Base-by-base conservation (phyloP, 2,888 invertebrate genomes). In the Temnothorax unifasciatus region DNA sequence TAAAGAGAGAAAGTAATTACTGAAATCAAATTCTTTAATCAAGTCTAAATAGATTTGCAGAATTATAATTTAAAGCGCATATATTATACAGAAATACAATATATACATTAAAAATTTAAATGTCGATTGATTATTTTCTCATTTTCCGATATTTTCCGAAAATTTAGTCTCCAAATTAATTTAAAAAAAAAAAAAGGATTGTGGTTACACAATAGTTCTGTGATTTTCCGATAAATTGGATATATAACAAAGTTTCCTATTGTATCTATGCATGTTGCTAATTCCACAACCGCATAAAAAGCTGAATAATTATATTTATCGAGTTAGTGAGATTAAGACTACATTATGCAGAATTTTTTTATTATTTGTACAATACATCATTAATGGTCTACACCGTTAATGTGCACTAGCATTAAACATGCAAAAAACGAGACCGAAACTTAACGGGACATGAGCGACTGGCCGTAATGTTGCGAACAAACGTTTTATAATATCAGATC, bases 381-480 rank as follows among this genome's bases (percentile, higher is more conserved):
- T 52, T 34, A 41, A 34, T 54, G 41, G 13, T 18, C 50, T 71
- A 54, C 15, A 18, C 79, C 73, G 38, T 81, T 81, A 71, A 81
- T 54, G 18, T 38, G 5, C 47, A 18, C 34, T 54, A 34, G 38
- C 25, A 25, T 59, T 18, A 13, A 47, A 13, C 25, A 41, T n/a
- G 44, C 57, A 38, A 79, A 59, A 73, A 21, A 59, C 13, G 38
- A 71, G 38, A 59, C 29, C 11, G 6, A 57, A 57, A 9, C 38
- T 59, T 71, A 81, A 81, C 79, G 79, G 73, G 25, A 71, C 34
- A 71, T 2, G 41, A 69, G 34, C 44, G 15, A 79, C 21, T 34
- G 25, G 59, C 38, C 73, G 47, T 34, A 61, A 57, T 54, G 18
- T 29, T 18, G 3, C 13, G 47, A 73, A 52, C 15, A 52, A 38